Evolutionary conservation across 2,797 vertebrate species (phyloP).

Genomic region (Labeo calbasu): DNA sequence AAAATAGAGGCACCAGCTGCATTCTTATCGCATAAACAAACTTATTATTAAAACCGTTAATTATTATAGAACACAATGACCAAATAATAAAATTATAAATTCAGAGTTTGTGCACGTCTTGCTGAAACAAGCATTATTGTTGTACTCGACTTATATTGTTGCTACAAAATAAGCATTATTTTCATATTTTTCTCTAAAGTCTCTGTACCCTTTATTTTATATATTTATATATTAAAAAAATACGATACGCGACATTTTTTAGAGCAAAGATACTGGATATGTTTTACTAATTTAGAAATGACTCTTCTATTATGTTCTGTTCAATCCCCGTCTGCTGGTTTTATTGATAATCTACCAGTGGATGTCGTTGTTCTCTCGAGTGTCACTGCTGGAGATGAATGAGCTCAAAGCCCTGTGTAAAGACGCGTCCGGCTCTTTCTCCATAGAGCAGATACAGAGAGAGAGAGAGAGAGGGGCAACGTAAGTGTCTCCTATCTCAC

Average conservation of each 20-base stretch:
- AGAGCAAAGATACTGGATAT: not conserved
- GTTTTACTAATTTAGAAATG: not conserved
- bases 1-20: not conserved
- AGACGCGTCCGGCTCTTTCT: slow-evolving; percentile 71
- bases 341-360: slow-evolving; percentile 81
- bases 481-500: slow-evolving; percentile 53
- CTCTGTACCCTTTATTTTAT: not conserved
- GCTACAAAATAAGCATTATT: not conserved
- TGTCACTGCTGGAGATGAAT: slow-evolving; percentile 79
- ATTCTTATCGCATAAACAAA: not conserved
- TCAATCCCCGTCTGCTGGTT: slow-evolving; percentile 45
- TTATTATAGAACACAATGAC: not conserved
- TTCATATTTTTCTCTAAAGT: not conserved
- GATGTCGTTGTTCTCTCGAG: slow-evolving; percentile 86
- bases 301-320: not conserved
- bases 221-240: too few species aligned
- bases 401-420: slow-evolving; percentile 73
- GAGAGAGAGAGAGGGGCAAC: slow-evolving; percentile 60
- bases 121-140: not conserved
- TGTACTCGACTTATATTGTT: not conserved
- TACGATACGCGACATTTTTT: not conserved
- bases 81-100: not conserved
- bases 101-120: not conserved
- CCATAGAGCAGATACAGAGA: slow-evolving; percentile 60
- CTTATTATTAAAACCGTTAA: not conserved